Conservation (phyloP, 1,140 invertebrate species). For the Tetraneura akinire region DNA sequence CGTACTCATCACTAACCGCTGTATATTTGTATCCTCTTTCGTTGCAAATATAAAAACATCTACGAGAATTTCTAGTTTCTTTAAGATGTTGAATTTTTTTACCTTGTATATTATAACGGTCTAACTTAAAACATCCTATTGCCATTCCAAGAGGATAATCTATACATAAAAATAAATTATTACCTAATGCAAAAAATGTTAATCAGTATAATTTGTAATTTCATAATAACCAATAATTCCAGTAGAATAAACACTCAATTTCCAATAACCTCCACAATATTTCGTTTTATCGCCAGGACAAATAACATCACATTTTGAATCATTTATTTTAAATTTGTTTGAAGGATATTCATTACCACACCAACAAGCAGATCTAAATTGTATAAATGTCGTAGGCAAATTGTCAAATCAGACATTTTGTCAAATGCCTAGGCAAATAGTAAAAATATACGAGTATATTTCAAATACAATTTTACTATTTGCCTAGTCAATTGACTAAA, state of each 20-base stretch:
- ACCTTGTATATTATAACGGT: background rate
- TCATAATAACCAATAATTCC: constrained; percentile 6
- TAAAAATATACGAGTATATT: too few relatives aligned
- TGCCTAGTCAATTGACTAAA: too few relatives aligned
- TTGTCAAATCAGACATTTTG: too few relatives aligned
- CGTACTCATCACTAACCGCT: constrained; percentile 3
- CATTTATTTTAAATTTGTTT: background rate
- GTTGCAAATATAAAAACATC: constrained; percentile 35
- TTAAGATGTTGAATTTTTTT: background rate
- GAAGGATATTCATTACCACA: constrained; percentile 38
- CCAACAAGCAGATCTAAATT: constrained; percentile 34
- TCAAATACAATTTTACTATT: too few relatives aligned
- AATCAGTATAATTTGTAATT: background rate
- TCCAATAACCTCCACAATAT: constrained; percentile 11
- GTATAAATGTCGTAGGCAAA: too few relatives aligned
- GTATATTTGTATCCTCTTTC: constrained; percentile 11
- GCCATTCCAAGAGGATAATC: constrained; percentile 1
- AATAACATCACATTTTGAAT: background rate
- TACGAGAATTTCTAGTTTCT: background rate
- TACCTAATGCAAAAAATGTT: background rate
- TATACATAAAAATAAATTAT: background rate
- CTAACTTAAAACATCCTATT: background rate
- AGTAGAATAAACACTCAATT: constrained; percentile 27
- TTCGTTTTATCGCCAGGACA: background rate
- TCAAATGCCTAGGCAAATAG: too few relatives aligned